These are phyloP conservation scores for Oncorhynchus clarkii DNA, from an alignment of 2,113 vertebrate species.

Conservation along the genomic window DNA sequence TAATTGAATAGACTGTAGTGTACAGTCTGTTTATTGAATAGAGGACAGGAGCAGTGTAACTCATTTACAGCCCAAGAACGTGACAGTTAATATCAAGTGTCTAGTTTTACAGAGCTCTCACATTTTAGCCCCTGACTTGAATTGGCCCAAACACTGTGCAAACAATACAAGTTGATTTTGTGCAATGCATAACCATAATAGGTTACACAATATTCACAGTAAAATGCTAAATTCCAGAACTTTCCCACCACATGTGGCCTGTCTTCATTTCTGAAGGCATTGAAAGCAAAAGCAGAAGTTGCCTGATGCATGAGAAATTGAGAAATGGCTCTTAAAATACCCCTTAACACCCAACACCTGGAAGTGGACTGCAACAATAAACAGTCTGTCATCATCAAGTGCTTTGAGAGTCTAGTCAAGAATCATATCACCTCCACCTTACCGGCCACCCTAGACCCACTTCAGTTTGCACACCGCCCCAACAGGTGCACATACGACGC, in stretches of 20 bases:
- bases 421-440: too few relatives aligned
- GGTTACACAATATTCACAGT: not conserved
- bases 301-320: not conserved
- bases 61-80: not conserved
- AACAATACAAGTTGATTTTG: too few relatives aligned
- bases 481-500: too few relatives aligned
- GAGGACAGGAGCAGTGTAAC: not conserved
- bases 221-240: not conserved
- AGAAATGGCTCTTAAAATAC: constrained; percentile 6
- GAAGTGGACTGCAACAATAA: not conserved
- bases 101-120: not conserved
- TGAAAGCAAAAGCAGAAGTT: constrained; percentile 27
- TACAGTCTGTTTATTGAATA: too few relatives aligned
- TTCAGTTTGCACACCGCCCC: too few relatives aligned
- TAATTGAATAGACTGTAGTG: too few relatives aligned
- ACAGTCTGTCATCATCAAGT: too few relatives aligned
- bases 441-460: too few relatives aligned
- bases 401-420: too few relatives aligned
- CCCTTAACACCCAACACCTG: not conserved
- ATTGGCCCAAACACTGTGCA: not conserved
- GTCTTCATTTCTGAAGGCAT: not conserved
- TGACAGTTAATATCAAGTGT: not conserved
- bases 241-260: not conserved
- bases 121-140: not conserved
- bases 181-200: not conserved